phyloP scores from a whole-genome alignment of 2,888 invertebrate species.

The Ganaspis brasiliensis region DNA sequence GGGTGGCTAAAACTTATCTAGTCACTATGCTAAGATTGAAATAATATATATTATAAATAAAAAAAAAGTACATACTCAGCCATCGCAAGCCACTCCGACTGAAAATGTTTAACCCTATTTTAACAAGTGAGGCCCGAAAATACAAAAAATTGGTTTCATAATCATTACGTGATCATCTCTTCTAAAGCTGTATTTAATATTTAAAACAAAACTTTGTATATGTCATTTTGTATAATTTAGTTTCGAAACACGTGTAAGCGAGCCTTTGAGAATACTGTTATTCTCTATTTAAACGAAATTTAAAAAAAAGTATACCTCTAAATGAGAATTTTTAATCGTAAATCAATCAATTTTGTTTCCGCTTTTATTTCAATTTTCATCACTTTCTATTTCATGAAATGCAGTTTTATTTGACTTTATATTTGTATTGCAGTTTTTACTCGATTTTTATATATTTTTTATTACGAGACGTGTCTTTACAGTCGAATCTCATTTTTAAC shows the following conservation, averaged over 20 bases:
- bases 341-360: too few relatives aligned
- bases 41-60: conserved; percentile 58
- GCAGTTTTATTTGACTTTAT: conserved; percentile 3
- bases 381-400: background rate
- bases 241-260: conserved; percentile 34
- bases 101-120: conserved; percentile 72
- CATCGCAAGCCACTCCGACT: conserved; percentile 74
- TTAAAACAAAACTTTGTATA: conserved; percentile 33
- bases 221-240: conserved; percentile 44
- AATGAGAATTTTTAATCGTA: background rate
- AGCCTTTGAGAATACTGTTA: conserved; percentile 10
- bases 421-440: conserved; percentile 30
- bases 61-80: conserved; percentile 70
- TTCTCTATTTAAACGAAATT: background rate
- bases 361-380: background rate
- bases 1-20: conserved; percentile 78
- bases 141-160: conserved; percentile 61
- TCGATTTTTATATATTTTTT: conserved; percentile 3
- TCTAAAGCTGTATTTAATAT: conserved; percentile 46
- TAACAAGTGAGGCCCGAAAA: conserved; percentile 67
- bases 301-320: background rate
- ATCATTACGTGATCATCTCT: conserved; percentile 66
- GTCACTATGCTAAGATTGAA: conserved; percentile 77
- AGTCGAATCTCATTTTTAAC: background rate
- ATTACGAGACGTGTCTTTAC: background rate